These are phyloP conservation scores for Entomyzon cyanotis DNA, from an alignment of 2,113 vertebrate species.

Conservation along the genomic window DNA sequence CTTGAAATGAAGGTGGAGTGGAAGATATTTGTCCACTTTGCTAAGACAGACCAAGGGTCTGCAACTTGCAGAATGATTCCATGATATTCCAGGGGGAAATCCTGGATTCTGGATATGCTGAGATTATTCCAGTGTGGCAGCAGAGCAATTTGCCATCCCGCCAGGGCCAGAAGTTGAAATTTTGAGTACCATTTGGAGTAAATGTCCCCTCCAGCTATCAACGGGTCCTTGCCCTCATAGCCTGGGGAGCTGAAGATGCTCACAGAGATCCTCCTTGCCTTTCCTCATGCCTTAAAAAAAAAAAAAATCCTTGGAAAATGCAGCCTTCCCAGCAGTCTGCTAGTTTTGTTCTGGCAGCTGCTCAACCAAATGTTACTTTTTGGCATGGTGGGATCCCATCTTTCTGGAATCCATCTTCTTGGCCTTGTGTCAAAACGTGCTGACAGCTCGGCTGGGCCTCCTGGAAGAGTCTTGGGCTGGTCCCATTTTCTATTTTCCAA, in stretches of 20 bases:
- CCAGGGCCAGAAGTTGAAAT: neutral
- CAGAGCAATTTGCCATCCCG: neutral
- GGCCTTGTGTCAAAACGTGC: neutral
- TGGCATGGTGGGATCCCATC: neutral
- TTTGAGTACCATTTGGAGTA: neutral
- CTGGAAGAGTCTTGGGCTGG: neutral
- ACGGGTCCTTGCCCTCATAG: fast-evolving
- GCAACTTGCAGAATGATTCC: neutral
- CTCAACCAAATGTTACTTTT: slow-evolving; percentile 28
- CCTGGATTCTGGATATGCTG: neutral
- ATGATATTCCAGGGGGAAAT: neutral
- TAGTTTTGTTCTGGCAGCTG: slow-evolving; percentile 47
- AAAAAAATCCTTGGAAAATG: neutral
- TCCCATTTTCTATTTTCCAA: neutral
- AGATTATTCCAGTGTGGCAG: neutral
- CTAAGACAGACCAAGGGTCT: neutral
- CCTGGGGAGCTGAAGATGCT: neutral
- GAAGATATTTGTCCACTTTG: fast-evolving
- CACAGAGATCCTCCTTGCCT: neutral
- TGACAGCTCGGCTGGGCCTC: neutral
- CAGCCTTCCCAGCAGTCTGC: slow-evolving; percentile 6
- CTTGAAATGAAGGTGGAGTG: neutral
- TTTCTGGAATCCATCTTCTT: neutral
- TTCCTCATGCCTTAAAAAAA: neutral
- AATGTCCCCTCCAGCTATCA: neutral